Conservation (phyloP, 23 tunicate species). For the Halocynthia roretzi region DNA sequence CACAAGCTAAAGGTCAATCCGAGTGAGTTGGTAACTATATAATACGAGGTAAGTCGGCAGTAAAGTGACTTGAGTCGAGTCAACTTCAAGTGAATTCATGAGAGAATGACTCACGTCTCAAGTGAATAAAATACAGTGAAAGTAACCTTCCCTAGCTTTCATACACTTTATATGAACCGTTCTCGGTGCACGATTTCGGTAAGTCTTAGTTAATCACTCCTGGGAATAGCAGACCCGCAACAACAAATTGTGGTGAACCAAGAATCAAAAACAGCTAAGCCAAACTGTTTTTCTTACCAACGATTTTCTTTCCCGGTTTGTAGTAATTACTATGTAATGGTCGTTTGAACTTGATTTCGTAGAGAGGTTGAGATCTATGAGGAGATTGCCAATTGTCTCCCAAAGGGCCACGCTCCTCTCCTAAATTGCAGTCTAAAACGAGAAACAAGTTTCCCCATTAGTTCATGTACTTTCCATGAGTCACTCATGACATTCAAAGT, state of each 20-base stretch:
- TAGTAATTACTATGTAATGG: not conserved
- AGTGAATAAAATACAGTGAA: not conserved
- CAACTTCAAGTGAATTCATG: no score
- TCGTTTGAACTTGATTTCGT: not conserved
- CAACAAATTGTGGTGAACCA: not conserved
- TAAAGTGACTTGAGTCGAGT: no score
- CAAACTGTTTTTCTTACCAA: not conserved
- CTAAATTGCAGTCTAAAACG: not conserved
- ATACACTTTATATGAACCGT: no score
- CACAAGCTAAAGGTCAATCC: not conserved
- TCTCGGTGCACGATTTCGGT: no score
- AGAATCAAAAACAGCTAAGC: not conserved
- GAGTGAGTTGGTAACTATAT: no score
- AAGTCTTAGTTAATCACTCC: no score
- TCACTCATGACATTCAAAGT: no score
- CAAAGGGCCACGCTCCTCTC: not conserved
- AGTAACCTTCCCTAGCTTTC: not conserved
- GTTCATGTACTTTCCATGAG: no score
- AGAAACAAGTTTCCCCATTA: not conserved
- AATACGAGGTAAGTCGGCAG: no score
- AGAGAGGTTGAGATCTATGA: not conserved
- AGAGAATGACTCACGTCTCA: not conserved
- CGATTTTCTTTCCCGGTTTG: not conserved
- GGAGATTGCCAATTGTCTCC: slow-evolving; percentile 10
- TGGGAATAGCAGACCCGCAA: not conserved